Base-by-base conservation (phyloP, 2,113 vertebrate species). In the Bagarius yarrelli region DNA sequence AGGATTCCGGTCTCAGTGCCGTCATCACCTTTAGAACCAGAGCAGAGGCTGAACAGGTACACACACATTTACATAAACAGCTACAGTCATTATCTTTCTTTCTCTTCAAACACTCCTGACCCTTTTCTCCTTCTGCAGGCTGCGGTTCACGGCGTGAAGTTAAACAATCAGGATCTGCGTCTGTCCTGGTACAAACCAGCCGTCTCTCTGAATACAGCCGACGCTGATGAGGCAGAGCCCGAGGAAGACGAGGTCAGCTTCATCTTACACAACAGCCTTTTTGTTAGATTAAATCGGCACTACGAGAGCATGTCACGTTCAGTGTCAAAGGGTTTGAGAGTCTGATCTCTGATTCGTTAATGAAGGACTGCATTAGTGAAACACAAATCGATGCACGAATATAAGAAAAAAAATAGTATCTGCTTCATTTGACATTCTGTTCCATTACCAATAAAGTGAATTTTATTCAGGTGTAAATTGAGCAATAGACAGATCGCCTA, bases 221-320 rank as follows among this genome's bases (percentile, higher is more conserved):
- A 98, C 87, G 87, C 92, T 57, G 96, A 98, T 56, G 96, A 98
- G 83, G 92, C 89, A 53, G 97, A 98, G 83, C 93, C 93, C 8
- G 96, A 98, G 76, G 96, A 99, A 78, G 96, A 99, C 81, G 98
- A 99, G 95, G 98, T 98, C 92, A 89, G 94, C 83, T 87, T 86
- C 32, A 12, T 77, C 83, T 18, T 25, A 19, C 52, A 21, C 15
- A 25, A 18, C 9, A 19, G 23, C 21, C 8, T 79, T 18, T 52
- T 11, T 52, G 16, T 53, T 53, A 53, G 50, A 53, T 11, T 30
- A 52, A 23, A 69, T 69, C 15, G 16, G 40, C 67, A 47, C 44
- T 8, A n/a, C 64, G 44, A 21, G 1, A 2, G n/a, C 13, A 14
- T 9, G 16, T 21, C 61, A 3, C 61, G 1, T 64, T 34, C 2